phyloP scores from a whole-genome alignment of 2,113 vertebrate genomes.

The Protobothrops flavoviridis region DNA sequence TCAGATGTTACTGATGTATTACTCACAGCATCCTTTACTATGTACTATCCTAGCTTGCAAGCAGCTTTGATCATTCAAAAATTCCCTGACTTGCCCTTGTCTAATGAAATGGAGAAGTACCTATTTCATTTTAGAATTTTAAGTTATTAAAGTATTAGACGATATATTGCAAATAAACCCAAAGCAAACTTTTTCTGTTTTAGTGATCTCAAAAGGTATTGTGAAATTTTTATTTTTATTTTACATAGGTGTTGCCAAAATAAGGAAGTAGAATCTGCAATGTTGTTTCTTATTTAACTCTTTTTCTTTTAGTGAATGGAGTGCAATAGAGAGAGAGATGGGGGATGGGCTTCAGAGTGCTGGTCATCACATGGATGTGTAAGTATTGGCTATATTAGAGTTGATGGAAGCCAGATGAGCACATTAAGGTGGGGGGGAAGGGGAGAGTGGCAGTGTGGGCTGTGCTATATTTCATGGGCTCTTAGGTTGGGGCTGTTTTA shows the following conservation, averaged over 20 bases:
- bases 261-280: constrained; percentile 8
- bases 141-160: constrained; percentile 60
- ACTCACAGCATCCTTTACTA: not conserved
- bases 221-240: not conserved
- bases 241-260: not conserved
- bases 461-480: constrained; percentile 45
- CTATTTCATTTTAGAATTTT: constrained; percentile 56
- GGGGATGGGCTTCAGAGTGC: constrained; percentile 94
- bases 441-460: constrained; percentile 16
- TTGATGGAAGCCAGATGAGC: constrained; percentile 68
- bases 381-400: constrained; percentile 74
- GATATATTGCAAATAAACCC: constrained; percentile 49
- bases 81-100: not conserved
- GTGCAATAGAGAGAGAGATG: constrained; percentile 94
- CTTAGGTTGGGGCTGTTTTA: constrained; percentile 47
- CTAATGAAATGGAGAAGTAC: constrained; percentile 67
- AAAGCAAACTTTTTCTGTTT: not conserved
- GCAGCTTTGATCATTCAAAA: not conserved
- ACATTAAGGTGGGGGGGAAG: not conserved
- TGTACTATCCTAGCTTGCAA: not conserved
- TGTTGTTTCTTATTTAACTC: constrained; percentile 55
- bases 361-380: constrained; percentile 97
- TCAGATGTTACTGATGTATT: not conserved
- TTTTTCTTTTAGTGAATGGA: constrained; percentile 85
- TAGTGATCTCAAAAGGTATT: not conserved